Conservation (phyloP, 2,113 vertebrate genomes). For the Thinocorus orbignyianus region DNA sequence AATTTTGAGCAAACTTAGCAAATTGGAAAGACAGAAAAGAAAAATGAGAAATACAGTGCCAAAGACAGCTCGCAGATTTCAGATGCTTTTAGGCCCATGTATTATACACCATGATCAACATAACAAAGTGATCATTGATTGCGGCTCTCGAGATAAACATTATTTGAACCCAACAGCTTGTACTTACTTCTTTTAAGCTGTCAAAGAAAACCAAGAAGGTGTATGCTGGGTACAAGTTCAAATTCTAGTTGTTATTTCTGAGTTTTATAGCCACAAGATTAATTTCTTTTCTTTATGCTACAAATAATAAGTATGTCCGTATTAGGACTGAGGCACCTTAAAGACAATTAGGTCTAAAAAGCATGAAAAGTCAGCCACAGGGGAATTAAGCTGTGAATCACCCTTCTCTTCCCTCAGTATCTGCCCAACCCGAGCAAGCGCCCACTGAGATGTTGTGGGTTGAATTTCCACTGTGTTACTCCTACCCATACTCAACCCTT, state of each 20-base stretch:
- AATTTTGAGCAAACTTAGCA: slow-evolving; percentile 73
- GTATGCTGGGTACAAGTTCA: background rate
- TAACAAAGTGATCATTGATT: slow-evolving; percentile 57
- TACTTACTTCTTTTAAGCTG: slow-evolving; percentile 15
- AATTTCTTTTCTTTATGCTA: background rate
- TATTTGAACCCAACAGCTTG: slow-evolving; percentile 6
- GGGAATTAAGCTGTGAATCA: background rate
- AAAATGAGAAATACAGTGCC: slow-evolving; percentile 53
- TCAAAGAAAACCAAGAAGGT: background rate
- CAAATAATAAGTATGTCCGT: background rate
- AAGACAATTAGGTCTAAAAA: background rate
- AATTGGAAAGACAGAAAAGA: slow-evolving; percentile 49
- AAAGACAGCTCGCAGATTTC: slow-evolving; percentile 58
- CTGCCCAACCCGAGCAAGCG: background rate
- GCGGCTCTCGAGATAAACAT: slow-evolving; percentile 19
- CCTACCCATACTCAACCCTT: background rate
- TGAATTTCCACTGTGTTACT: background rate
- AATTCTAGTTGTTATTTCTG: background rate
- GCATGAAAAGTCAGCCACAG: background rate
- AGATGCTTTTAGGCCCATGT: slow-evolving; percentile 46
- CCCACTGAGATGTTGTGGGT: accelerated
- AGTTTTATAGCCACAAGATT: background rate
- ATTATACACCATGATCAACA: slow-evolving; percentile 30
- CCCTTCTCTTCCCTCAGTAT: background rate
- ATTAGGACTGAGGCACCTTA: background rate